A percentile compares a stretch with the other conserved stretches of the same genome.
Evolutionary conservation across 1,140 invertebrate species (phyloP).

Genomic region (Epicauta chinensis): DNA sequence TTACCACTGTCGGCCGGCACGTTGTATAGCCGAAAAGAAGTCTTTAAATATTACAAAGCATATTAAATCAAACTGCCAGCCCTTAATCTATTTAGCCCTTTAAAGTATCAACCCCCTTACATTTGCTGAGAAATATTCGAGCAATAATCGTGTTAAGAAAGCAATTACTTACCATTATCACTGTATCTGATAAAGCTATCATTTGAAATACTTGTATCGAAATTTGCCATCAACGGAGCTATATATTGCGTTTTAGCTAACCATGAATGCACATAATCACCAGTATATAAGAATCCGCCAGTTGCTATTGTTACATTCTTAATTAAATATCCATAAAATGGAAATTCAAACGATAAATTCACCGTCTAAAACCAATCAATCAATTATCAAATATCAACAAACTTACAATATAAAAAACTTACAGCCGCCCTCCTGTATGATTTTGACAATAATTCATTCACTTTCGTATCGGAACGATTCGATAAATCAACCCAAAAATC

Average conservation of each 20-base stretch:
- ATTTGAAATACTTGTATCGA: constrained; percentile 79
- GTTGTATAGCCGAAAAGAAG: no score
- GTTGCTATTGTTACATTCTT: constrained; percentile 94
- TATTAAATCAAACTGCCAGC: no score
- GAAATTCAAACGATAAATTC: constrained; percentile 80
- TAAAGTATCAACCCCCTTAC: no score
- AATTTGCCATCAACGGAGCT: constrained; percentile 99
- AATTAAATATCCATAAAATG: constrained; percentile 90
- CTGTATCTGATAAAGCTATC: constrained; percentile 77
- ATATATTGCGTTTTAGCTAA: constrained; percentile 98
- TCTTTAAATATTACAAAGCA: no score
- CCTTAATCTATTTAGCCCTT: no score
- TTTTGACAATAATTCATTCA: constrained; percentile 70
- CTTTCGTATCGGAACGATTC: constrained; percentile 48
- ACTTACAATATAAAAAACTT: constrained; percentile 43
- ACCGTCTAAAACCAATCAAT: constrained; percentile 62
- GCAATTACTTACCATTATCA: no score
- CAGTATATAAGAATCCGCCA: constrained; percentile 94
- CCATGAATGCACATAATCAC: constrained; percentile 95
- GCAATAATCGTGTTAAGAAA: no score
- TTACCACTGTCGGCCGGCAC: no score
- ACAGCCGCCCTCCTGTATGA: constrained; percentile 85
- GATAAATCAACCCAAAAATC: constrained; percentile 69
- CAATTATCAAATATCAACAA: constrained; percentile 2
- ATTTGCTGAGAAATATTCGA: no score